Evolutionary conservation across 2,113 vertebrate species (phyloP), one percentile per base, ranked within the genome.

Genomic region (Lanius collurio): DNA sequence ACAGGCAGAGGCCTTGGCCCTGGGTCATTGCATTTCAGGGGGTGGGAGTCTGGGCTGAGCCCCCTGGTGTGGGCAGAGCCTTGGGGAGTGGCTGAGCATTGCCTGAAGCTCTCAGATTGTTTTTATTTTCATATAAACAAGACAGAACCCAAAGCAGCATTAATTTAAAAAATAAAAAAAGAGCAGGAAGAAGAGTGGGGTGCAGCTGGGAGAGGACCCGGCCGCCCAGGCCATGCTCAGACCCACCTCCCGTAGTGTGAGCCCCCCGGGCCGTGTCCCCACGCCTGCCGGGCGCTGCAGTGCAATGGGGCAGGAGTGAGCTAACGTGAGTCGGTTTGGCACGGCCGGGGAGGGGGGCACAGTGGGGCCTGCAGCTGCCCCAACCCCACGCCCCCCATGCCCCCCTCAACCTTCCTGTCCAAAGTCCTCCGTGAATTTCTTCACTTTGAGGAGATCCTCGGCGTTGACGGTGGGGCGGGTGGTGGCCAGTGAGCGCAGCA

Each of bases 361-460:
- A 8, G 79, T 6, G 1, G 71, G 68, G 42, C 47, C 52, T 37
- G 13, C 33, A 4, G 53, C 76, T 17, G 11, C 79, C 81, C 59
- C 94, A 44, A 33, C 84, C 69, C 78, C 37, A 37, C 37, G 8
- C 37, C 37, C 50, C 35, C 60, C 46, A 33, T 2, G 11, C 41
- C 21, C 37, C 20, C 15, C 28, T 87, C 98, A 99, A 92, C 99
- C 99, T 94, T 99, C 99, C 97, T 99, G 99, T 76, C 99, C 99
- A 98, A 99, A 99, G 97, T 99, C 99, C 55, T 99, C 99, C 52
- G 99, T 99, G 98, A 99, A 99, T 97, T 99, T 99, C 98, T 99
- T 99, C 90, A 99, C 98, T 97, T 99, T 99, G 56, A 99, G 97
- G 53, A 99, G 98, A 92, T 99, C 99, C 6, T 99, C 99, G 0